These are phyloP conservation scores for Griposia aprilina DNA, from an alignment of 2,888 invertebrate species.

Conservation along the genomic window DNA sequence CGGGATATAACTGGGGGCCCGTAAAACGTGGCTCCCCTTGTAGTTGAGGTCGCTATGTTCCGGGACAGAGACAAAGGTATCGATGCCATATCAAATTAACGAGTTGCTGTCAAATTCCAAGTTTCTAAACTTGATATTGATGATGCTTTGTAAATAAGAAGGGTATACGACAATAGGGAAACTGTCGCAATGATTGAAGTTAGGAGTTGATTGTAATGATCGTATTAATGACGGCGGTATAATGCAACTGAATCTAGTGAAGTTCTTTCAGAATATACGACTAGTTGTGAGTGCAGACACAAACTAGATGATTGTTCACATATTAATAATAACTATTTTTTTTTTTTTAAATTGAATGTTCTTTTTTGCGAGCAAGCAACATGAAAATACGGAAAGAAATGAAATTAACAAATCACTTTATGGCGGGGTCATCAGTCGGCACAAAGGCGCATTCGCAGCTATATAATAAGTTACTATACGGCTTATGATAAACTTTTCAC, in stretches of 20 bases:
- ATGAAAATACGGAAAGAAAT: background rate
- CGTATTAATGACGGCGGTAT: background rate
- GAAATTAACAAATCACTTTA: slow-evolving; percentile 49
- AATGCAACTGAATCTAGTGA: background rate
- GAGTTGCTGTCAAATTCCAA: slow-evolving; percentile 68
- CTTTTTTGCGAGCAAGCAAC: background rate
- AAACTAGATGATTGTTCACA: background rate
- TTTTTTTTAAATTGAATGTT: background rate
- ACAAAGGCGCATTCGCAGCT: slow-evolving; percentile 44
- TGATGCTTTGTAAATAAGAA: slow-evolving; percentile 51
- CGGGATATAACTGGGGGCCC: slow-evolving; percentile 73
- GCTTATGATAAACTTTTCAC: slow-evolving; percentile 67
- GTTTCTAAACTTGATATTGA: slow-evolving; percentile 68
- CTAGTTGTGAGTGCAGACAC: too few species aligned
- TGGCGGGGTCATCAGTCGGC: slow-evolving; percentile 37
- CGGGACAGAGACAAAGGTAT: slow-evolving; percentile 75
- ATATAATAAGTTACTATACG: slow-evolving; percentile 54
- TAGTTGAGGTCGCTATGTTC: slow-evolving; percentile 70
- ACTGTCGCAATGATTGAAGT: slow-evolving; percentile 30
- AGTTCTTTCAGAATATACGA: background rate
- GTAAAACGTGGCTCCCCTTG: slow-evolving; percentile 61
- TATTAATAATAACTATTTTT: background rate
- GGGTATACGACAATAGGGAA: slow-evolving; percentile 8
- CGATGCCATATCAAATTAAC: slow-evolving; percentile 75
- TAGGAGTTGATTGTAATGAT: background rate